phyloP scores from a whole-genome alignment of 2,113 vertebrate genomes.

The Pholis gunnellus region DNA sequence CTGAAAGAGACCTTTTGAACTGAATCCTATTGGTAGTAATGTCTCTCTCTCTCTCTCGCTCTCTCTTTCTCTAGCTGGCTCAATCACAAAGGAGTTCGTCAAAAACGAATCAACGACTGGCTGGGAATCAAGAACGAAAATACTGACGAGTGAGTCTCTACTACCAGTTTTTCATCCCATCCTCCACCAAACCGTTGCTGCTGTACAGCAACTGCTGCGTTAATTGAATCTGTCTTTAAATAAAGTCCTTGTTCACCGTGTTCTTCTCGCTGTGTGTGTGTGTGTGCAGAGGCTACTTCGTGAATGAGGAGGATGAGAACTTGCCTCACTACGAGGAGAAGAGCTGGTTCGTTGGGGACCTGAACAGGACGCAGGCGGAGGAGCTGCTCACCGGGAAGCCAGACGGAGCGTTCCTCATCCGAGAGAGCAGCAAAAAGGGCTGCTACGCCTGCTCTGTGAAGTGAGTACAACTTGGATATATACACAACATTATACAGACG shows the following conservation, averaged over 20 bases:
- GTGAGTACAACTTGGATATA: too few relatives aligned
- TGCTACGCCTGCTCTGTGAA: conserved; percentile 98
- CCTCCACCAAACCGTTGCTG: background rate
- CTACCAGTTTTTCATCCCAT: background rate
- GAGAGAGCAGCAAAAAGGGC: conserved; percentile 97
- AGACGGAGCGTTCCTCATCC: conserved; percentile 94
- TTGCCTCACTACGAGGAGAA: conserved; percentile 95
- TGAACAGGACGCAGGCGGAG: conserved; percentile 93
- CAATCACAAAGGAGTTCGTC: conserved; percentile 96
- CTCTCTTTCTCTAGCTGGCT: conserved; percentile 88
- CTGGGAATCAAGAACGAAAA: conserved; percentile 95
- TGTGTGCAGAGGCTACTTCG: conserved; percentile 87
- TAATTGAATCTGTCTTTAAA: background rate
- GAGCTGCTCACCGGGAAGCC: conserved; percentile 94
- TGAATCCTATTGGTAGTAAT: background rate
- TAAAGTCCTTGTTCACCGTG: background rate
- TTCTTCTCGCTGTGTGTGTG: background rate
- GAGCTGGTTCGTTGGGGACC: conserved; percentile 96
- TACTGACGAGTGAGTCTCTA: conserved; percentile 90
- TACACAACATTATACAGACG: background rate
- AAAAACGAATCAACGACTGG: conserved; percentile 97
- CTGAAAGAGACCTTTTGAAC: conserved; percentile 17
- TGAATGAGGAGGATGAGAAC: conserved; percentile 94
- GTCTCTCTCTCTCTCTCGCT: background rate
- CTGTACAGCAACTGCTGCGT: background rate